phyloP scores from a whole-genome alignment of 2,113 vertebrate genomes.

The Hippocampus zosterae region DNA sequence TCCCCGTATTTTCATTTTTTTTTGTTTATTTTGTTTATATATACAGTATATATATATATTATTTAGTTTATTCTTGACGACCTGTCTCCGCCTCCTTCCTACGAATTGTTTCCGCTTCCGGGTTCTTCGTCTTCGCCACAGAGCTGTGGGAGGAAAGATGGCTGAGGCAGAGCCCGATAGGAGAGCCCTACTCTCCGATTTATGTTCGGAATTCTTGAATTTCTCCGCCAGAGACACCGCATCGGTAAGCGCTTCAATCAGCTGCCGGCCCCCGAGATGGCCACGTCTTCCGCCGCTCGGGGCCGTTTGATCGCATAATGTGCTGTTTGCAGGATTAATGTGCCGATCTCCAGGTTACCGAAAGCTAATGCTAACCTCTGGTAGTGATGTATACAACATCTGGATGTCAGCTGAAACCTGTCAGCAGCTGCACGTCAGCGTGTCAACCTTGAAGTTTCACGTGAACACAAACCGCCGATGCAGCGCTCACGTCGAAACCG shows the following conservation, averaged over 20 bases:
- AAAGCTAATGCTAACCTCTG: constrained; percentile 7
- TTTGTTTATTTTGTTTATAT: too few relatives aligned
- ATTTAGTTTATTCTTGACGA: not conserved
- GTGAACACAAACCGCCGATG: not conserved
- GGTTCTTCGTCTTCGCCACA: constrained; percentile 25
- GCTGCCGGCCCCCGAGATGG: not conserved
- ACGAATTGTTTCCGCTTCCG: constrained; percentile 39
- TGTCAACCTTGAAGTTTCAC: not conserved
- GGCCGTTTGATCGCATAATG: not conserved
- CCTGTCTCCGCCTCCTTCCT: constrained; percentile 4
- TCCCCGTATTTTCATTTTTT: too few relatives aligned
- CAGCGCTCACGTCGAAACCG: fast-evolving
- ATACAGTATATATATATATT: too few relatives aligned
- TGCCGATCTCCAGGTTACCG: constrained; percentile 48
- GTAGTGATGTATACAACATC: constrained; percentile 22
- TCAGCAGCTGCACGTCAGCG: constrained; percentile 3
- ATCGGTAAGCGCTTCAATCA: constrained; percentile 56
- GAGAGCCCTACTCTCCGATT: constrained; percentile 50
- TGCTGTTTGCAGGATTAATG: constrained; percentile 6
- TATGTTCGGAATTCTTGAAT: constrained; percentile 63
- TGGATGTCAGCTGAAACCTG: constrained; percentile 9
- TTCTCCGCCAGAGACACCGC: constrained; percentile 73
- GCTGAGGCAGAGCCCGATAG: constrained; percentile 65
- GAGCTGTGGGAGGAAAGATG: constrained; percentile 62
- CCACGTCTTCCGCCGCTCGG: not conserved